Evolutionary conservation across 2,113 vertebrate species (phyloP).

Genomic region (Clarias gariepinus): DNA sequence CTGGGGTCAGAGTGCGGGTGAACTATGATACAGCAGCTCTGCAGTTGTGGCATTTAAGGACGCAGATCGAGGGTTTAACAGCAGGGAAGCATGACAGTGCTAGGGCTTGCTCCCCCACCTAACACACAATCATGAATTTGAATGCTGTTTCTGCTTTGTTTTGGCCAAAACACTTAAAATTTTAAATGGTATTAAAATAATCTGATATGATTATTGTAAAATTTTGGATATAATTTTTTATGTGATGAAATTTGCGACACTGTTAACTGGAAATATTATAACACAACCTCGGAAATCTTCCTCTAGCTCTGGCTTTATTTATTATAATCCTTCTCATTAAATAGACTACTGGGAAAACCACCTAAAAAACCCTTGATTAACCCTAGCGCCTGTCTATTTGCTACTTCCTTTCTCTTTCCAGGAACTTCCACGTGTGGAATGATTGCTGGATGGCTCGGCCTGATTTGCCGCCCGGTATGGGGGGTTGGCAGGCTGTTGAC

Average conservation of each 20-base stretch:
- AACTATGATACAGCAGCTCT: no score
- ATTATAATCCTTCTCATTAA: not conserved
- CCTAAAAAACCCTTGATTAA: not conserved
- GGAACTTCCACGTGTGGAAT: constrained; percentile 95
- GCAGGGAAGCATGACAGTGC: no score
- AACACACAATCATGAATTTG: not conserved
- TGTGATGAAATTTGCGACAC: not conserved
- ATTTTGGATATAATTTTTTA: no score
- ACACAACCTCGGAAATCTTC: not conserved
- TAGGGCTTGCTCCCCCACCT: no score
- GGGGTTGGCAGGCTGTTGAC: constrained; percentile 85
- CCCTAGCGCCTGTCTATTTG: no score
- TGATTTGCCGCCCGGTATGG: constrained; percentile 76
- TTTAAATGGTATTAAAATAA: not conserved
- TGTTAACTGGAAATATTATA: not conserved
- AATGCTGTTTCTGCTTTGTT: not conserved
- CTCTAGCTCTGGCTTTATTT: not conserved
- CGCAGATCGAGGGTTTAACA: no score
- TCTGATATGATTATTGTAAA: not conserved
- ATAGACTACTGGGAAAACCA: not conserved
- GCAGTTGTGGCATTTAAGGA: no score
- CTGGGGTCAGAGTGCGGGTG: no score
- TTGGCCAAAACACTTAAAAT: not conserved
- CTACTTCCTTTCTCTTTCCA: constrained; percentile 53
- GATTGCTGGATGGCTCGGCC: constrained; percentile 91